These are phyloP conservation scores for Microtus richardsoni DNA, from an alignment of 2,113 vertebrate genomes.

Conservation along the genomic window DNA sequence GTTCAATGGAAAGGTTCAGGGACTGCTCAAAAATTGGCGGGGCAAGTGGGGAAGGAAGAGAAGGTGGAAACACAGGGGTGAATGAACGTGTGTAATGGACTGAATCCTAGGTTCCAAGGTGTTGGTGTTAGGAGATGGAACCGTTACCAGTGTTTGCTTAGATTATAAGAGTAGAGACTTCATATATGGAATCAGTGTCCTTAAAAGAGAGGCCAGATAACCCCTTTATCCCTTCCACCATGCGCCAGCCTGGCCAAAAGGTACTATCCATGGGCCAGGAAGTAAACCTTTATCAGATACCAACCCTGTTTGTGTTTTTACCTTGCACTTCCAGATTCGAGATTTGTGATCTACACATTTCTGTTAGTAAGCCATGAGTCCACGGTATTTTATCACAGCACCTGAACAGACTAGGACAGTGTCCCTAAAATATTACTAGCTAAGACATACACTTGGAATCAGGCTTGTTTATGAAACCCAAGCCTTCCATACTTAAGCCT, in stretches of 20 bases:
- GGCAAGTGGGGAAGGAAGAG: not conserved
- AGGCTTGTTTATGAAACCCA: not conserved
- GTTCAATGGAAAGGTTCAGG: not conserved
- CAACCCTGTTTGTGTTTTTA: not conserved
- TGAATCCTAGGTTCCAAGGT: not conserved
- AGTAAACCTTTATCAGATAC: not conserved
- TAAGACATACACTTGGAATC: not conserved
- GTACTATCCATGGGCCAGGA: accelerated
- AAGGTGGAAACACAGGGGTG: not conserved
- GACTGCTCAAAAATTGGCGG: not conserved
- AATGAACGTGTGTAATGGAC: not conserved
- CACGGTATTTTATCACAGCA: not conserved
- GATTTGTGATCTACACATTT: not conserved
- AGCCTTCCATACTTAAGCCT: not conserved
- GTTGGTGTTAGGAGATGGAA: not conserved
- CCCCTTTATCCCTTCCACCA: not conserved
- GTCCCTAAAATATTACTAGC: not conserved
- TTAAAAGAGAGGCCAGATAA: not conserved
- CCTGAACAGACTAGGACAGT: not conserved
- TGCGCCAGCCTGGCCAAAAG: not conserved
- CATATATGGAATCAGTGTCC: not conserved
- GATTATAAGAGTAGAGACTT: not conserved
- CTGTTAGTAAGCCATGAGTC: not conserved
- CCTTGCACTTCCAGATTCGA: not conserved
- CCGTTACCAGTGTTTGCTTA: not conserved